Evolutionary conservation across 2,888 invertebrate genomes (phyloP).

Genomic region (Hirtodrosophila confusa): DNA sequence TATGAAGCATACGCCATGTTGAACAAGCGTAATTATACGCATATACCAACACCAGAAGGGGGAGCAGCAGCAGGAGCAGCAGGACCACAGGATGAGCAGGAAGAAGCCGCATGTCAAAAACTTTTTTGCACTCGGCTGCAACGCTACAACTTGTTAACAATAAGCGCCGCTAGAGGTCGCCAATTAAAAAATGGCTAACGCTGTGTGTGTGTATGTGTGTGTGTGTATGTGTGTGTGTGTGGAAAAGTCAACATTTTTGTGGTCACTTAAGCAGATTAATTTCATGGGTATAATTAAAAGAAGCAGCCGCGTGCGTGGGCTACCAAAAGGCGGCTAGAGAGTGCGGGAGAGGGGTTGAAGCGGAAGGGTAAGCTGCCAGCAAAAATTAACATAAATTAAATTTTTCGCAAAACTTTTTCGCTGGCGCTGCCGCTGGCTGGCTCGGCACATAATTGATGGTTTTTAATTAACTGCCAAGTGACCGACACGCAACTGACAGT

Average conservation of each 20-base stretch:
- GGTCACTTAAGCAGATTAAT: constrained; percentile 80
- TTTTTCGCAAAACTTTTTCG: constrained; percentile 42
- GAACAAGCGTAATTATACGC: constrained; percentile 71
- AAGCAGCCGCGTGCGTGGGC: constrained; percentile 52
- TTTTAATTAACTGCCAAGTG: constrained; percentile 78
- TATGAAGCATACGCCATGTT: constrained; percentile 73
- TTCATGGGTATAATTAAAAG: constrained; percentile 76
- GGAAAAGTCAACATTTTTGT: constrained; percentile 77
- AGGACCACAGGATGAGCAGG: neutral
- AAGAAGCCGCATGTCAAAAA: constrained; percentile 56
- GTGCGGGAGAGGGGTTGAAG: neutral
- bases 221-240: constrained; percentile 29
- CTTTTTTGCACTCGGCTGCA: constrained; percentile 12
- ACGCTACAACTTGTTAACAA: constrained; percentile 73
- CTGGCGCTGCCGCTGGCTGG: neutral
- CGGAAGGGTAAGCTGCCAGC: constrained; percentile 29
- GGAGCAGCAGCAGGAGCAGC: neutral
- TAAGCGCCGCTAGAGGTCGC: constrained; percentile 65
- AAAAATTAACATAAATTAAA: constrained; percentile 77
- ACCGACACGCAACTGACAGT: constrained; percentile 69
- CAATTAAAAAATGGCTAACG: constrained; percentile 62
- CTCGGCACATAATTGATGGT: constrained; percentile 73
- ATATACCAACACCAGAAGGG: constrained; percentile 20
- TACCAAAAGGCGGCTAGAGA: constrained; percentile 11
- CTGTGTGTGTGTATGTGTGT: constrained; percentile 15